phyloP scores from a whole-genome alignment of 2,888 invertebrate species.

The Linnaemya vulpina region DNA sequence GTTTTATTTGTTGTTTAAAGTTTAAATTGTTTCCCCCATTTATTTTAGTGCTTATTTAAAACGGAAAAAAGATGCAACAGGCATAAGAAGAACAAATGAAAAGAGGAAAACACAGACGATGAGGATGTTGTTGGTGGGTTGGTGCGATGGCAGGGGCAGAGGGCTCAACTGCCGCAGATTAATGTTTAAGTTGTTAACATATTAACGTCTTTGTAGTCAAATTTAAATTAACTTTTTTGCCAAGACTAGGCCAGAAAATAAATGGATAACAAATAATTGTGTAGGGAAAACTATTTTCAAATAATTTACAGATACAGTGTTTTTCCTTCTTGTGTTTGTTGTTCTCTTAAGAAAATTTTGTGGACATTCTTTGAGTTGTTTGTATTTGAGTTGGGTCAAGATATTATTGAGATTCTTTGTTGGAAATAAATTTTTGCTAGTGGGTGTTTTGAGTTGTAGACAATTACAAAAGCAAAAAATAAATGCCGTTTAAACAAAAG shows the following conservation, averaged over 20 bases:
- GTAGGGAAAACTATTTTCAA: slow-evolving; percentile 16
- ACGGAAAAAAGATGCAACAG: slow-evolving; percentile 11
- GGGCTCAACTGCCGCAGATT: slow-evolving; percentile 48
- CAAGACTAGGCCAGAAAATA: slow-evolving; percentile 38
- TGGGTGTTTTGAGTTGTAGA: slow-evolving; percentile 58
- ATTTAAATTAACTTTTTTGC: slow-evolving; percentile 59
- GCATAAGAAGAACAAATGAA: neutral
- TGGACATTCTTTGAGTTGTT: neutral
- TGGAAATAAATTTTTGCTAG: neutral
- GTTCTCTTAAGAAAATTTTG: neutral
- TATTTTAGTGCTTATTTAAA: slow-evolving; percentile 44
- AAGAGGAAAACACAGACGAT: slow-evolving; percentile 21
- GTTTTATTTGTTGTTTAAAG: slow-evolving; percentile 56
- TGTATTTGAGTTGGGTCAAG: slow-evolving; percentile 4
- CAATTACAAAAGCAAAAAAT: neutral
- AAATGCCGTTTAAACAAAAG: neutral
- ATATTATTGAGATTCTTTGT: slow-evolving; percentile 10
- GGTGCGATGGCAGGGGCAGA: neutral
- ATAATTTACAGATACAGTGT: slow-evolving; percentile 24
- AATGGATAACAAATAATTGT: slow-evolving; percentile 14
- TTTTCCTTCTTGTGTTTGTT: neutral
- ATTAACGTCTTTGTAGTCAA: slow-evolving; percentile 66
- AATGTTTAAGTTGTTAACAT: slow-evolving; percentile 69
- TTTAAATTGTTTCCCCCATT: slow-evolving; percentile 44
- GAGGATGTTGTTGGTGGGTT: slow-evolving; percentile 19